Base-by-base conservation (phyloP, 2,888 invertebrate genomes). In the Linnaemya tessellans region DNA sequence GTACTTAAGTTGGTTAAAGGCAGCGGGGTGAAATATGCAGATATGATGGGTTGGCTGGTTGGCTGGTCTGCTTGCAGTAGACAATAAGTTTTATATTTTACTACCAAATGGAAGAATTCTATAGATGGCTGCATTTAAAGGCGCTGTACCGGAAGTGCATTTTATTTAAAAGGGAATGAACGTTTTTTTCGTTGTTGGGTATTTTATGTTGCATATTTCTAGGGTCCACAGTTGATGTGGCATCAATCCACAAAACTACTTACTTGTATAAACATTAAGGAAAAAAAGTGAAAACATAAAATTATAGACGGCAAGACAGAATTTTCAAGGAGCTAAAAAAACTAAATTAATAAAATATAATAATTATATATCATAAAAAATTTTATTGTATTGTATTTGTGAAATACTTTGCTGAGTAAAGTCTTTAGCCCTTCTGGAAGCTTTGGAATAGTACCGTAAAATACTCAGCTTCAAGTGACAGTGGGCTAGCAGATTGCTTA, bases 121-220 rank as follows among this genome's bases (percentile, higher is more conserved):
- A 22, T 58, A 51, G 67, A 49, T 81, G 68, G 68, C 7, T 68
- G 70, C 64, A 65, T 75, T 74, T 46, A 71, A 79, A 77, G 85
- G 85, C 82, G 82, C 58, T 73, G 82, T 82, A 75, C 46, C 85
- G 82, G 79, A 85, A 82, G 65, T 85, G 80, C 82, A 85, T 85
- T 85, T 85, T 80, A 75, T 65, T 85, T 85, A 85, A 82, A 75
- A 67, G 65, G 65, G 54, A 46, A 43, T 25, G 46, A 43, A 62
- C 10, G 9, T 9, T n/a, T 9, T 20, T 51, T 70, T 80, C 58
- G n/a, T 30, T n/a, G 8, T n/a, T 46, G 18, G 41, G 11, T 41
- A 43, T 20, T 38, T 15, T n/a, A n/a, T 15, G 38, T 62, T 60
- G 68, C 62, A 68, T 65, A 60, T 38, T 71, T 58, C 38, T 46